Conservation (phyloP, 2,888 invertebrate species). For the Oligia latruncula region DNA sequence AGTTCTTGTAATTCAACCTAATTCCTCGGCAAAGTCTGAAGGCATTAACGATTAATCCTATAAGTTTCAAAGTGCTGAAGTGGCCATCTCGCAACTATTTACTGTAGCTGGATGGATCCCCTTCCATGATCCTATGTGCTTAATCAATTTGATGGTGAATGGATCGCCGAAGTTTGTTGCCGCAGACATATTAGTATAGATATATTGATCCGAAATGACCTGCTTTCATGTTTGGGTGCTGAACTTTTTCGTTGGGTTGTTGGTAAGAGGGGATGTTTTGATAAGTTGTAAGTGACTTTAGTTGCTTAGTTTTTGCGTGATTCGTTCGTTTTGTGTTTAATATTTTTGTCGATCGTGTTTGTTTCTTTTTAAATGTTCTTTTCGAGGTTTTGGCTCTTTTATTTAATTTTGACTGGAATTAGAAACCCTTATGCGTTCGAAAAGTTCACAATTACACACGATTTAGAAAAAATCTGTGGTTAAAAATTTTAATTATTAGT, state of each 20-base stretch:
- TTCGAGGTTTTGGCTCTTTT: not conserved
- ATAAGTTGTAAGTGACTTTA: not conserved
- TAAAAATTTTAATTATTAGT: no score
- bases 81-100: constrained; percentile 68
- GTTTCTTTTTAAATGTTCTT: not conserved
- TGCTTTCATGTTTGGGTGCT: constrained; percentile 33
- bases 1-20: constrained; percentile 1
- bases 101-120: constrained; percentile 63
- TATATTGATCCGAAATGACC: constrained; percentile 42
- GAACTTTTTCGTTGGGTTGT: constrained; percentile 39
- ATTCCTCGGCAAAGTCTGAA: constrained; percentile 32
- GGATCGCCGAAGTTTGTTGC: constrained; percentile 62
- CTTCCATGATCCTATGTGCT: constrained; percentile 67
- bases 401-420: not conserved
- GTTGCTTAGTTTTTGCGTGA: not conserved
- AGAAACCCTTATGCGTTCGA: no score
- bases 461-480: no score
- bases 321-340: not conserved
- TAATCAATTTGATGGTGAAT: constrained; percentile 64
- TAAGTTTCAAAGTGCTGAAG: constrained; percentile 60
- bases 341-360: not conserved
- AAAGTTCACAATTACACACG: not conserved
- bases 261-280: constrained; percentile 12
- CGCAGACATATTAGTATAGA: constrained; percentile 60
- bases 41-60: constrained; percentile 61